Conservation (phyloP, 2,113 vertebrate genomes). For the Pygoscelis adeliae region DNA sequence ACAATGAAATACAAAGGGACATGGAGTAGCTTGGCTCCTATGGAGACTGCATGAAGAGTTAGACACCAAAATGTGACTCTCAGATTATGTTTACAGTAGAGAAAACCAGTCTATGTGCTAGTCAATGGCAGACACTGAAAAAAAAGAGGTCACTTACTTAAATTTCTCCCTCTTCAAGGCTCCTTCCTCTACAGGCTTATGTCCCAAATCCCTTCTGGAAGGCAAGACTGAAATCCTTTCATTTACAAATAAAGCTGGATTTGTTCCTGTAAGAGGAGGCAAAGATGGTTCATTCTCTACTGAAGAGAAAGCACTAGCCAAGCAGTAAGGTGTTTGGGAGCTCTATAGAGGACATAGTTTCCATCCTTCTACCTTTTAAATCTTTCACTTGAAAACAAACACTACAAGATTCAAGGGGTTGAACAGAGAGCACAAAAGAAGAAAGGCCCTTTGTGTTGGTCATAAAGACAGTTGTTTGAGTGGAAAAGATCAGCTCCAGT, state of each 20-base stretch:
- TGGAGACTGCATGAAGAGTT: not conserved
- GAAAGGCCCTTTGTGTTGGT: not conserved
- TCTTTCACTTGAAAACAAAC: not conserved
- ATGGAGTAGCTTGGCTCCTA: not conserved
- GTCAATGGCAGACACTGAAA: not conserved
- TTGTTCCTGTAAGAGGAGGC: not conserved
- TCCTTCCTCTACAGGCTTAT: not conserved
- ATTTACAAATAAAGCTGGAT: not conserved
- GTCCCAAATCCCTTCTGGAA: not conserved
- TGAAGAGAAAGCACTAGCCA: not conserved
- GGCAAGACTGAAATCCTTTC: not conserved
- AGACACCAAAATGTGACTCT: not conserved
- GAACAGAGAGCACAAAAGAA: not conserved
- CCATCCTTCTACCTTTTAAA: not conserved
- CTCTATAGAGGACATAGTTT: not conserved
- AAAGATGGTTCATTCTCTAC: not conserved
- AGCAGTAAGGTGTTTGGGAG: not conserved
- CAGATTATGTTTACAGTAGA: not conserved
- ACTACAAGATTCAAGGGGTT: not conserved
- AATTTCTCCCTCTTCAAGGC: not conserved
- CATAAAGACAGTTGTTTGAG: not conserved
- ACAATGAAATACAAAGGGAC: not conserved
- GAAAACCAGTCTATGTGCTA: not conserved
- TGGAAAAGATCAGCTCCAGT: not conserved
- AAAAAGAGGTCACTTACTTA: not conserved